Base-by-base conservation (phyloP, 2,797 vertebrate species). In the Megaceryle alcyon region DNA sequence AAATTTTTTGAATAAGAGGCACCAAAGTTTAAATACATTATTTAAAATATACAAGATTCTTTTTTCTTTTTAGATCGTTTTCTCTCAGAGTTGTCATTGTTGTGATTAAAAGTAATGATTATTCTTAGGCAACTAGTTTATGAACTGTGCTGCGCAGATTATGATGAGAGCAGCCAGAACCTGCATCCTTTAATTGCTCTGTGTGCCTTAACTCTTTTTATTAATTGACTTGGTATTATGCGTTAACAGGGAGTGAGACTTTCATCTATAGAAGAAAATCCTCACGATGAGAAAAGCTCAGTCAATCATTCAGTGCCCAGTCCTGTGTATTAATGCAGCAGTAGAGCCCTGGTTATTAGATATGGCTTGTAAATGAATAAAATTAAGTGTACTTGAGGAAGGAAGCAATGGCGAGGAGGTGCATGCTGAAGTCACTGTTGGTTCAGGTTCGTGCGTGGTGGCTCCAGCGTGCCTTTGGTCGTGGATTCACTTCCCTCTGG, bases 11-110 rank as follows among this genome's bases (percentile, higher is more conserved):
- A 96, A 54, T 96, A 90, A 88, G 44, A 96, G 93, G 57, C 72
- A 95, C 48, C 48, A 35, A 88, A 95, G 83, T 98, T 98, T 98
- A 98, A 98, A 98, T 98, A 97, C 73, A 96, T 85, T 92, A 90
- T 93, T 89, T 95, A 91, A 93, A 97, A 97, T 97, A 86, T 97
- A 97, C 92, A 97, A 82, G 26, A 85, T 92, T 64, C 1, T 53
- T 23, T 88, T 90, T 90, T 91, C 33, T 93, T 37, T 81, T 13
- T 82, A 66, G 87, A 96, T 96, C 88, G 25, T 93, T 82, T 88
- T 43, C 88, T 81, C 39, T 92, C 85, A 13, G 54, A 81, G 37
- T 83, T 92, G 86, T 80, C 84, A 90, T 81, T 90, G 59, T 54
- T 82, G 83, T 61, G 88, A 91, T 96, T 96, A 46, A 95, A 87